Percentiles rank a stretch among this genome's conserved stretches.
Evolutionary conservation across 2,113 vertebrate genomes (phyloP).

Genomic region (Australoheros scitulus): DNA sequence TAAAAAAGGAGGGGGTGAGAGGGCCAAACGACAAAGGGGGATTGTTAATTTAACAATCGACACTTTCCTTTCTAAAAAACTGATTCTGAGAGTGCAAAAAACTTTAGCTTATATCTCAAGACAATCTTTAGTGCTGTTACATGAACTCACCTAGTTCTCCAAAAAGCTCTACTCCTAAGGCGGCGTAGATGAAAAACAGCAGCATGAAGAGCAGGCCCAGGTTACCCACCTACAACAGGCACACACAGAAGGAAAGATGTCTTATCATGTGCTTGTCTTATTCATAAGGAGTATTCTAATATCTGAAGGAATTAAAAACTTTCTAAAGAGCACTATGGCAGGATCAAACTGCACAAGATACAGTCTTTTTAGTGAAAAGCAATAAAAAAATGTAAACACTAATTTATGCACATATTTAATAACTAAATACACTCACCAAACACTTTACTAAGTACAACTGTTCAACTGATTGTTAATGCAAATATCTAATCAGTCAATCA

Average conservation of each 20-base stretch:
- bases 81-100: conserved; percentile 24
- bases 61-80: not conserved
- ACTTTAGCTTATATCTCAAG: conserved; percentile 25
- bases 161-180: conserved; percentile 97
- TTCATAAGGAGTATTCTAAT: not conserved
- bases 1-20: not conserved
- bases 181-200: conserved; percentile 99
- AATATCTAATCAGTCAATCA: not conserved
- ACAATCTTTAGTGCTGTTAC: conserved; percentile 41
- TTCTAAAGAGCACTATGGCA: not conserved
- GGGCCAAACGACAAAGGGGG: not conserved
- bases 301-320: not conserved
- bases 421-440: not conserved
- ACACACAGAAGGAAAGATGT: not conserved
- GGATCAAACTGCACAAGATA: not conserved
- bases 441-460: not conserved
- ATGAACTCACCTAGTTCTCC: conserved; percentile 92
- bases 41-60: not conserved
- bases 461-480: not conserved
- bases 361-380: not conserved
- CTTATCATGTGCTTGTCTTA: not conserved
- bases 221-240: conserved; percentile 90
- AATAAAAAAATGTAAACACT: not conserved
- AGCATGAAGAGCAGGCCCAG: conserved; percentile 98
- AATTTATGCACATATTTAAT: not conserved